These are phyloP conservation scores for Prolemur simus DNA, from an alignment of 2,113 vertebrate genomes.

Conservation along the genomic window DNA sequence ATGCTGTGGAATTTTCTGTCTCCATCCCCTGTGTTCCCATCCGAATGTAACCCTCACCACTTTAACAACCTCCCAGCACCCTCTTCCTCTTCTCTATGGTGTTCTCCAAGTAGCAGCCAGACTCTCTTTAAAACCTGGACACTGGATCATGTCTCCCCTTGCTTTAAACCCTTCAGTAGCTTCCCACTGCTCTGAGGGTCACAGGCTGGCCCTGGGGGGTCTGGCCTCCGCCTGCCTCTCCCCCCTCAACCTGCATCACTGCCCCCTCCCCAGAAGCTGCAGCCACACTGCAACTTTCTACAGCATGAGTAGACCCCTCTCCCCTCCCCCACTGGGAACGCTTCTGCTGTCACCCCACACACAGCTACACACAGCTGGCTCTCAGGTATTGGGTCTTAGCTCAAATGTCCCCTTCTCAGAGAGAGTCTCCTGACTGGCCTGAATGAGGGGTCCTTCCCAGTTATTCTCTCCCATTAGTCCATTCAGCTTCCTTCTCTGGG, in stretches of 20 bases:
- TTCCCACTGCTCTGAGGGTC: not conserved
- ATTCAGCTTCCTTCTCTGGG: not conserved
- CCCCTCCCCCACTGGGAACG: too few species aligned
- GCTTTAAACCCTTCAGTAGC: not conserved
- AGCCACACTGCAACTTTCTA: not conserved
- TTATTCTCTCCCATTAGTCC: not conserved
- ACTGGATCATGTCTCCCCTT: not conserved
- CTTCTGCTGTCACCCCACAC: not conserved
- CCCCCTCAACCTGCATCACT: too few species aligned
- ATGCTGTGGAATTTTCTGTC: not conserved
- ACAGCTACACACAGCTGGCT: not conserved
- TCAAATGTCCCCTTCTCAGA: not conserved
- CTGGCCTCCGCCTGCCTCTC: too few species aligned
- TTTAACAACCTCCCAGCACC: not conserved
- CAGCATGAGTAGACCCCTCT: not conserved
- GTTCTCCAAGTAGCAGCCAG: not conserved
- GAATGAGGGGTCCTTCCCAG: not conserved
- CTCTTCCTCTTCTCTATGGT: not conserved
- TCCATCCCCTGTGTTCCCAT: not conserved
- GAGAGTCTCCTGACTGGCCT: not conserved
- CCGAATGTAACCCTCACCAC: not conserved
- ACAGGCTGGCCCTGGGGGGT: not conserved
- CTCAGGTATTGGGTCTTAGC: not conserved
- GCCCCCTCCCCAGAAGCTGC: too few species aligned
- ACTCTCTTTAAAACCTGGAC: not conserved